Conservation (phyloP, 2,888 invertebrate species). For the Drosophila melanosoma region DNA sequence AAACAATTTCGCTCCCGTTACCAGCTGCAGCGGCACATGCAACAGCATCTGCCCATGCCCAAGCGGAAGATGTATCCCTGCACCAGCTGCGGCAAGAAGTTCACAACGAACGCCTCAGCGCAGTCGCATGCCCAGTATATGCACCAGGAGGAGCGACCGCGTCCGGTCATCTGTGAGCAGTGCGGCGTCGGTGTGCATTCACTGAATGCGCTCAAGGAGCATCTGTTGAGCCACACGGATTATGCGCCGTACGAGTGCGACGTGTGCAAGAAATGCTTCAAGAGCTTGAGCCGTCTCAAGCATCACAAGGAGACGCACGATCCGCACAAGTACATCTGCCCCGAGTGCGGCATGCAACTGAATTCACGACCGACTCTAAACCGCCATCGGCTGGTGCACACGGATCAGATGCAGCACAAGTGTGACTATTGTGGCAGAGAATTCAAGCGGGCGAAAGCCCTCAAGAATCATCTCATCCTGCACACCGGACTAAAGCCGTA, state of each 20-base stretch:
- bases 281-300: conserved; percentile 81
- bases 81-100: conserved; percentile 80
- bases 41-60: conserved; percentile 68
- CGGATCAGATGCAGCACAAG: conserved; percentile 83
- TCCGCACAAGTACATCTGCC: conserved; percentile 82
- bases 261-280: conserved; percentile 84
- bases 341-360: conserved; percentile 81
- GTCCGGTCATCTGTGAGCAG: conserved; percentile 86
- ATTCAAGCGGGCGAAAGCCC: conserved; percentile 84
- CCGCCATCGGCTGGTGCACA: conserved; percentile 82
- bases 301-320: conserved; percentile 83
- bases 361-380: conserved; percentile 81
- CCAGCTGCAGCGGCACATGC: conserved; percentile 55
- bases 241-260: conserved; percentile 85
- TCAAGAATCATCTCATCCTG: conserved; percentile 84
- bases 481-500: conserved; percentile 85
- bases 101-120: conserved; percentile 69
- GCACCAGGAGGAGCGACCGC: conserved; percentile 81
- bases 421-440: conserved; percentile 83
- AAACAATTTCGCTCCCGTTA: conserved; percentile 55
- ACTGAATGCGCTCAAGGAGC: conserved; percentile 85
- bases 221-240: conserved; percentile 86
- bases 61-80: conserved; percentile 67
- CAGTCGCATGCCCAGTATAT: conserved; percentile 79
- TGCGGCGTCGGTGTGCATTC: conserved; percentile 85